Base-by-base conservation (phyloP, 2,888 invertebrate genomes). In the Melikaiella ostensackeni region DNA sequence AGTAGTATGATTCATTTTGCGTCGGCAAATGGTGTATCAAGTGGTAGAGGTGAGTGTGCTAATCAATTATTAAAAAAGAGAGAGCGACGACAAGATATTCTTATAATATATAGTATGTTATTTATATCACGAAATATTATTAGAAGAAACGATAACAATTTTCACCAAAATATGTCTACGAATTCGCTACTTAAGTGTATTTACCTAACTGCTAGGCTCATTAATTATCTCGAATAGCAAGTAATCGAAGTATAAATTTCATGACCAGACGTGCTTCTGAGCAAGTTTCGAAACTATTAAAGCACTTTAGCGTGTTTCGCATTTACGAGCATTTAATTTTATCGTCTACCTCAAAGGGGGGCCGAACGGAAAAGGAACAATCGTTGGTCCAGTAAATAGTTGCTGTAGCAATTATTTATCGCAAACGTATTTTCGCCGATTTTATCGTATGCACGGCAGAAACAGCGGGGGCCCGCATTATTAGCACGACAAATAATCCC, bases 401-500 rank as follows among this genome's bases (percentile, higher is more conserved):
- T 75, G 78, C 79, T 75, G 77, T 79, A 77, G 84, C 83, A 82
- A 84, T 84, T 84, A 84, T 85, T 83, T 84, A 85, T 81, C 82
- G 75, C 77, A 81, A 81, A 82, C 81, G 66, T 79, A 77, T 89
- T 87, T 86, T 86, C 87, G 84, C 80, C 86, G 85, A 89, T 89
- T 89, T 89, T 88, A 88, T 89, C 88, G 85, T 85, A 85, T 83
- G 81, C 80, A 77, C 75, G 75, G 79, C 38, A 79, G 80, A 78
- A 19, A 75, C 57, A 84, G 59, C 85, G 84, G 85, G 85, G 85
- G 86, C 85, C 87, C 88, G 85, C 89, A 89, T 89, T 89, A 89
- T 89, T 89, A 89, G 88, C 88, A 87, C 84, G 89, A 87, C 89
- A 89, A 89, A 89, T 89, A 89, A 88, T 89, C 89, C 89, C 86